Evolutionary conservation across 2,797 vertebrate species (phyloP), one percentile per base, ranked within the genome.

Genomic region (Octomys mimax): DNA sequence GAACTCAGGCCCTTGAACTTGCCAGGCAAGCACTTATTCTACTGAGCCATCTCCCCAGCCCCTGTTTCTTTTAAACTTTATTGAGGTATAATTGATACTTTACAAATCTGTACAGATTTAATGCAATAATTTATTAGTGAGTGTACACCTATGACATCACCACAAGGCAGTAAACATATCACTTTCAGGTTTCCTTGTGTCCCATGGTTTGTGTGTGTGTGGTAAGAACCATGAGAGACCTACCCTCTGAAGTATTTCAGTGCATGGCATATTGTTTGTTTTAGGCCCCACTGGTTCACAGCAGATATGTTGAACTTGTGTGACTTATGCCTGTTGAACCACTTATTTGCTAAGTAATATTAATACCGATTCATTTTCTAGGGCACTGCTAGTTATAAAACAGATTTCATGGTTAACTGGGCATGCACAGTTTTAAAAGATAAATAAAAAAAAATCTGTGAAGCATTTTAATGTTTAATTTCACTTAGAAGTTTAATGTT

Each of bases 401-500:
- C 57, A 87, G 62, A 84, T 71, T 75, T 61, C 33, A 26, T 6
- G 1, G 31, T 79, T 78, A 31, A 4, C 5, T 42, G 21, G 82
- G 22, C 46, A 24, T 28, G 42, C 14, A 4, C 59, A 62, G 91
- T 52, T 36, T 71, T 57, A 24, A 86, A 54, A 89, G 73, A 52
- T 73, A n/a, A 42, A 71, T 26, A 88, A 14, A 59, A 59, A 59
- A 70, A 24, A 54, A 49, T 81, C 54, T 94, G 3, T 68, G 80
- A 75, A 85, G 89, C 26, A 68, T 54, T 54, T 21, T 26, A 57
- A 19, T 82, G 39, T 90, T 92, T 71, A 52, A 42, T 78, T 89
- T 39, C 21, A n/a, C 77, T 77, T 89, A 59, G 57, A 92, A 80
- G 77, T 80, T 81, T 79, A 59, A 89, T 10, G 12, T 75, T 96